phyloP scores from a whole-genome alignment of 2,888 invertebrate species.

The Dryocosmus kuriphilus region DNA sequence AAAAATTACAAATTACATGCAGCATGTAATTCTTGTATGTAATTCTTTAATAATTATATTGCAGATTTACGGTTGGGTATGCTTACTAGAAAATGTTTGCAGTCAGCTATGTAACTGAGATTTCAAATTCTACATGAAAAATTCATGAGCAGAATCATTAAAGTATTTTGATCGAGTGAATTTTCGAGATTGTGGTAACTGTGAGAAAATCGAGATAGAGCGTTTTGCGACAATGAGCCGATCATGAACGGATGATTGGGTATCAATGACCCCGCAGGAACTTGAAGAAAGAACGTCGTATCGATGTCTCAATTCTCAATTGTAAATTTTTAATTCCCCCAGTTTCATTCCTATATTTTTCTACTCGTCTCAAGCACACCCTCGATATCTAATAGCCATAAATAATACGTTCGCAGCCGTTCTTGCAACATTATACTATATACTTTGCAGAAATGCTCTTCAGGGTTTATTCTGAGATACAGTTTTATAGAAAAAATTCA shows the following conservation, averaged over 20 bases:
- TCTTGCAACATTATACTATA: neutral
- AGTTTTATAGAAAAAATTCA: neutral
- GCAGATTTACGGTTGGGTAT: neutral
- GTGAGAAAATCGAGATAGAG: slow-evolving; percentile 70
- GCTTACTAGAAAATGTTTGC: neutral
- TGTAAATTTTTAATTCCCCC: slow-evolving; percentile 41
- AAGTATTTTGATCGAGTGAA: slow-evolving; percentile 67
- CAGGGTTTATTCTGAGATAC: neutral
- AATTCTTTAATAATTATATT: no score
- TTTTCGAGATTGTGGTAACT: slow-evolving; percentile 68
- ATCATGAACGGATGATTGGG: slow-evolving; percentile 73
- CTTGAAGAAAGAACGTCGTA: slow-evolving; percentile 55
- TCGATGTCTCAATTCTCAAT: slow-evolving; percentile 63
- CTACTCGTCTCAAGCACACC: slow-evolving; percentile 58
- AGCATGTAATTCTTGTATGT: no score
- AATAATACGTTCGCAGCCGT: slow-evolving; percentile 57
- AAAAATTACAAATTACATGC: neutral
- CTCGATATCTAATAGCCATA: slow-evolving; percentile 63
- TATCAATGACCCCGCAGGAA: slow-evolving; percentile 74
- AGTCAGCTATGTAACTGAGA: neutral
- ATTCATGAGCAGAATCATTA: slow-evolving; percentile 68
- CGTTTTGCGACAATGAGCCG: slow-evolving; percentile 67
- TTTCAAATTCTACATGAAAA: slow-evolving; percentile 62
- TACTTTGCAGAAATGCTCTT: neutral
- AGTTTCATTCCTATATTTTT: slow-evolving; percentile 41